Evolutionary conservation across 2,888 invertebrate genomes (phyloP).

Genomic region (Aspidapion aeneum): DNA sequence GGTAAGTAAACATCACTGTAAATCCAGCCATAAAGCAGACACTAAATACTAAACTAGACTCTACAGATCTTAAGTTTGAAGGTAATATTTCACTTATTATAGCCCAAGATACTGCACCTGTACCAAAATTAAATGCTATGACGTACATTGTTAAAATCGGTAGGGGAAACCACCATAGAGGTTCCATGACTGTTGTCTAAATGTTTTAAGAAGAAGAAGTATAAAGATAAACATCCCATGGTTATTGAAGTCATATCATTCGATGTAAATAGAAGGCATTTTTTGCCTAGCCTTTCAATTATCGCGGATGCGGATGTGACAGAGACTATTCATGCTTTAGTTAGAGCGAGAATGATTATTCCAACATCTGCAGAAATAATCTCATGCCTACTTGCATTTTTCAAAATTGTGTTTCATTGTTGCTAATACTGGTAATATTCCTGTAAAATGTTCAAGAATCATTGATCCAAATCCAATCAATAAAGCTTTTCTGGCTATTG

Average conservation of each 20-base stretch:
- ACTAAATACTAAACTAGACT: slow-evolving; percentile 47
- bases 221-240: slow-evolving; percentile 22
- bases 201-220: slow-evolving; percentile 25
- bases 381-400: slow-evolving; percentile 66
- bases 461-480: slow-evolving; percentile 69
- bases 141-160: slow-evolving; percentile 67
- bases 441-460: slow-evolving; percentile 78
- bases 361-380: slow-evolving; percentile 57
- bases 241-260: slow-evolving; percentile 61
- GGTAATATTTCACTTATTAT: slow-evolving; percentile 81
- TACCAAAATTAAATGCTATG: slow-evolving; percentile 63
- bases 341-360: slow-evolving; percentile 71
- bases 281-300: slow-evolving; percentile 71
- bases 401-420: slow-evolving; percentile 67
- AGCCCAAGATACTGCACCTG: slow-evolving; percentile 78
- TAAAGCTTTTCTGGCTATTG: slow-evolving; percentile 58
- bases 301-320: slow-evolving; percentile 69
- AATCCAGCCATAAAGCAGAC: slow-evolving; percentile 27
- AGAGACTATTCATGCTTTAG: slow-evolving; percentile 67
- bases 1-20: slow-evolving; percentile 30
- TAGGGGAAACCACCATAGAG: slow-evolving; percentile 66
- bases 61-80: no score
- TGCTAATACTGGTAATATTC: slow-evolving; percentile 76
- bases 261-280: slow-evolving; percentile 60
- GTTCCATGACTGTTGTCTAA: slow-evolving; percentile 26